Evolutionary conservation across 2,888 invertebrate genomes (phyloP).

Genomic region (Idaea dimidiata): DNA sequence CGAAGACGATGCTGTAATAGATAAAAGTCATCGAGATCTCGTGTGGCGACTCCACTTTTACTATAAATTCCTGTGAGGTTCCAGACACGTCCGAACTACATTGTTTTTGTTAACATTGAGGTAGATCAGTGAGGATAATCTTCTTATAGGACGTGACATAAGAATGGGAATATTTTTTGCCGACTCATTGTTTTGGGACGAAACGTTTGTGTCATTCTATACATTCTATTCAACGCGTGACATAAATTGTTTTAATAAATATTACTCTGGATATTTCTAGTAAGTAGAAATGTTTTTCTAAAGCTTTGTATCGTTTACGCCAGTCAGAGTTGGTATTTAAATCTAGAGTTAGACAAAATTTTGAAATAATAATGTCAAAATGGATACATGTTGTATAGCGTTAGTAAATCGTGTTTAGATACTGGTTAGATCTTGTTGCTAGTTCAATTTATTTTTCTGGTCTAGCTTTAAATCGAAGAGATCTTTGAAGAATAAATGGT

Average conservation of each 20-base stretch:
- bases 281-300: neutral
- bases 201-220: conserved; percentile 37
- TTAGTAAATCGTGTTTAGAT: too few species aligned
- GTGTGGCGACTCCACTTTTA: neutral
- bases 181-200: conserved; percentile 65
- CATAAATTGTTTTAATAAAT: conserved; percentile 25
- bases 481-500: too few species aligned
- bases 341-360: too few species aligned
- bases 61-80: conserved; percentile 17
- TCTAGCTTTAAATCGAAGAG: too few species aligned
- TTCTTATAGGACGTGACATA: conserved; percentile 59
- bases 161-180: conserved; percentile 59
- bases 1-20: too few species aligned
- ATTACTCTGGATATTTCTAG: neutral
- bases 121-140: conserved; percentile 64
- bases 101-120: conserved; percentile 56
- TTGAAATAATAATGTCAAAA: too few species aligned
- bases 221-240: conserved; percentile 27
- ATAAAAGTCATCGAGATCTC: neutral
- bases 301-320: neutral
- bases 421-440: too few species aligned
- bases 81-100: conserved; percentile 39
- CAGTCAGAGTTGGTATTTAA: too few species aligned
- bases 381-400: too few species aligned
- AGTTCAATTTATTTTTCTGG: too few species aligned